Conservation (phyloP, 2,888 invertebrate genomes). For the Ennomos erosarius region DNA sequence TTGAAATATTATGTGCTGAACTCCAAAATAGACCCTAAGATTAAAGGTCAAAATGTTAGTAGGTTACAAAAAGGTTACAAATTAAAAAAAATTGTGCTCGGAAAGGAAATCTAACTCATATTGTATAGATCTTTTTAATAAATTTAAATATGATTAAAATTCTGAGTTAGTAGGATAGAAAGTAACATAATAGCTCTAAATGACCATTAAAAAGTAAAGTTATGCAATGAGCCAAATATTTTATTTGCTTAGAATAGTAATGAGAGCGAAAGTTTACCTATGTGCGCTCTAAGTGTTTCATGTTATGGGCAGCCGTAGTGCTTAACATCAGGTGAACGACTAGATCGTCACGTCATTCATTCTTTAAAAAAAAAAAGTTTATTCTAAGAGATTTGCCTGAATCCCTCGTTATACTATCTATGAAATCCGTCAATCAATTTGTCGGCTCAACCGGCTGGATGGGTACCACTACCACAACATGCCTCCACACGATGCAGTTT, state of each 20-base stretch:
- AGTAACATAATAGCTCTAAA: conserved; percentile 28
- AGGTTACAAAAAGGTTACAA: not conserved
- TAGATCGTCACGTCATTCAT: too few species aligned
- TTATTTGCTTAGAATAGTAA: conserved; percentile 29
- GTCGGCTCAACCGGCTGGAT: too few species aligned
- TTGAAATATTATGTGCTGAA: too few species aligned
- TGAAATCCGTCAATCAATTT: too few species aligned
- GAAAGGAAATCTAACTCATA: conserved; percentile 5
- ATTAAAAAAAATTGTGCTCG: conserved; percentile 3
- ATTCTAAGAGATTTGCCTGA: too few species aligned
- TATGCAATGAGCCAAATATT: conserved; percentile 27
- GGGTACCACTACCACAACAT: too few species aligned
- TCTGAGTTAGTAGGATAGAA: conserved; percentile 30
- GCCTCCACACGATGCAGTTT: too few species aligned
- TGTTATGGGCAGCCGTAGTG: too few species aligned
- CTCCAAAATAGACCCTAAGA: not conserved
- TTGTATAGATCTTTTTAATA: conserved; percentile 7
- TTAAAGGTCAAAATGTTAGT: not conserved
- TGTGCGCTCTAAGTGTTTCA: too few species aligned
- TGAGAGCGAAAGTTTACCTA: conserved; percentile 17
- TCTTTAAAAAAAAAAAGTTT: too few species aligned
- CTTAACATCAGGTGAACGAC: too few species aligned
- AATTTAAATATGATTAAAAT: conserved; percentile 19
- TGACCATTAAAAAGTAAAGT: conserved; percentile 28
- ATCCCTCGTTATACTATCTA: too few species aligned